Conservation (phyloP, 1,140 invertebrate species). For the Papilio xuthus region DNA sequence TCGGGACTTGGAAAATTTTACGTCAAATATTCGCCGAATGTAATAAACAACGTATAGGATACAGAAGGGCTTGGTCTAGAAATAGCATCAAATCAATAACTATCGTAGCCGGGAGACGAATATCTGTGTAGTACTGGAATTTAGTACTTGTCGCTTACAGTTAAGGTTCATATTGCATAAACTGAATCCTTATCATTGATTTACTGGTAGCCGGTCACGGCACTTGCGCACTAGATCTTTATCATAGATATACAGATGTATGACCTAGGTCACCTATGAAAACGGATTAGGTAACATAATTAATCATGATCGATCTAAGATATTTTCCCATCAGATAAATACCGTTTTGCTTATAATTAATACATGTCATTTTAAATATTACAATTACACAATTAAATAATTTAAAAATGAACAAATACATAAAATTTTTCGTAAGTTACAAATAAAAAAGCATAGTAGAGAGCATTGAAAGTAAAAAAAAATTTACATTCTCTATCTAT, state of each 20-base stretch:
- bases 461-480: too few relatives aligned
- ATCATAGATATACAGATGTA: not conserved
- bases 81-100: not conserved
- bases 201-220: not conserved
- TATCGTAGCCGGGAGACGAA: too few relatives aligned
- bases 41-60: too few relatives aligned
- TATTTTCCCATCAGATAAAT: too few relatives aligned
- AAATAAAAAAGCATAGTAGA: too few relatives aligned
- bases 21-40: too few relatives aligned
- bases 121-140: not conserved
- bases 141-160: not conserved
- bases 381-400: not conserved
- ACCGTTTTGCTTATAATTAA: not conserved
- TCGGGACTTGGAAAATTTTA: too few relatives aligned
- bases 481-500: too few relatives aligned
- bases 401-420: too few relatives aligned
- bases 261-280: slow-evolving; percentile 12
- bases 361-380: too few relatives aligned
- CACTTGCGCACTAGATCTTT: slow-evolving; percentile 13
- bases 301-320: not conserved
- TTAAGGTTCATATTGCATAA: slow-evolving; percentile 17
- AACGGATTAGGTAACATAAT: not conserved
- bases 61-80: not conserved
- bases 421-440: too few relatives aligned
- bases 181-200: not conserved